Conservation (phyloP, 1,140 invertebrate genomes). For the Tachypleus tridentatus region DNA sequence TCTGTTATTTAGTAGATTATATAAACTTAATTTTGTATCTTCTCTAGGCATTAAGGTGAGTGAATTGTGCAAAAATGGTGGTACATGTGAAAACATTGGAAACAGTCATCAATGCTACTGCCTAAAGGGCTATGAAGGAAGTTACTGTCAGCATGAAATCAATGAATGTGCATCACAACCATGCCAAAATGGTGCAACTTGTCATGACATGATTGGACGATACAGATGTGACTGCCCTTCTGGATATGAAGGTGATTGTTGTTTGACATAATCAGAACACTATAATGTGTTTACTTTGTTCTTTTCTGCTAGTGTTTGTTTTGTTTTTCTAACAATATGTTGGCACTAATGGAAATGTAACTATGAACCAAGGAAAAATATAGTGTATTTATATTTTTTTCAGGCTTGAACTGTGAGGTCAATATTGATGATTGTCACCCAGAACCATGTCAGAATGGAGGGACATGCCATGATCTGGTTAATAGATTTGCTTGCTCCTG, state of each 20-base stretch:
- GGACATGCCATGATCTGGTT: conserved; percentile 84
- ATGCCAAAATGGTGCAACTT: conserved; percentile 52
- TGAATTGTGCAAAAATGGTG: conserved; percentile 77
- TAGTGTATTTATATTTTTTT: conserved; percentile 34
- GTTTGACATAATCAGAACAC: too few species aligned
- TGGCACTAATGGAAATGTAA: neutral
- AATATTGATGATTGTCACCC: conserved; percentile 80
- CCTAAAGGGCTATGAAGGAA: conserved; percentile 72
- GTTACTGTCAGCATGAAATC: conserved; percentile 77
- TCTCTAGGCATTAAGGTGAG: conserved; percentile 50
- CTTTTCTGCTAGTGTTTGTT: neutral
- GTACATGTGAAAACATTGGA: conserved; percentile 76
- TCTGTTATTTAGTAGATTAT: neutral
- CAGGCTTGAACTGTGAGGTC: conserved; percentile 74
- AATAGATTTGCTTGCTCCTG: conserved; percentile 59
- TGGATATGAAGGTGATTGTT: conserved; percentile 76
- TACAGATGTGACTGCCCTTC: conserved; percentile 82
- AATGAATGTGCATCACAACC: conserved; percentile 82
- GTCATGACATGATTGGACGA: conserved; percentile 77
- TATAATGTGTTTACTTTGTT: too few species aligned
- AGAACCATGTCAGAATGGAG: conserved; percentile 74
- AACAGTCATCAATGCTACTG: conserved; percentile 83
- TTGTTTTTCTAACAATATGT: neutral
- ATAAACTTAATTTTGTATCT: conserved; percentile 16
- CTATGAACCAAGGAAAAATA: neutral